A percentile compares a stretch with the other conserved stretches of the same genome.
Conservation (phyloP, 2,888 invertebrate species). For the Nipponacmea schrenckii region DNA sequence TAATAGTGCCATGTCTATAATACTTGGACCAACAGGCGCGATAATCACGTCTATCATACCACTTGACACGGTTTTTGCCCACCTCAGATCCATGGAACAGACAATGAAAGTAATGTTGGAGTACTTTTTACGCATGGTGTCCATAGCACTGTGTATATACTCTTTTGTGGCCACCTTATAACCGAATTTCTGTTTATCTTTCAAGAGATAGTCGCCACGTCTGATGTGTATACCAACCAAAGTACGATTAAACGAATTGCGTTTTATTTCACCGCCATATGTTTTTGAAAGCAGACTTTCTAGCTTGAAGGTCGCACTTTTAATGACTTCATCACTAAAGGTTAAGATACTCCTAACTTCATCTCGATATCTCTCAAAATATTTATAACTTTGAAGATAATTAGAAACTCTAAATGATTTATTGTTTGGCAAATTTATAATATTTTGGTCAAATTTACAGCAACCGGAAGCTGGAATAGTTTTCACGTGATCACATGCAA, state of each 20-base stretch:
- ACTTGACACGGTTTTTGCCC: constrained; percentile 32
- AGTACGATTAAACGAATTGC: neutral
- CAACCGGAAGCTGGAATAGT: neutral
- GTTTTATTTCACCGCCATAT: neutral
- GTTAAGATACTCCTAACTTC: neutral
- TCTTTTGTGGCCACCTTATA: constrained; percentile 33
- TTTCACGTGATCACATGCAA: neutral
- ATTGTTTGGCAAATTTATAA: neutral
- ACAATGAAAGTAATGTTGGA: constrained; percentile 35
- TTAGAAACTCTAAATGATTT: neutral
- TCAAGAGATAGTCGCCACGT: constrained; percentile 10
- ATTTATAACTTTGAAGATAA: constrained; percentile 6
- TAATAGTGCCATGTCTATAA: constrained; percentile 41
- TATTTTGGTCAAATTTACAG: neutral
- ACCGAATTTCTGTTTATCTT: constrained; percentile 15
- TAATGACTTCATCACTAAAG: neutral
- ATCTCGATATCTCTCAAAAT: neutral
- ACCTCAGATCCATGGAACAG: constrained; percentile 35
- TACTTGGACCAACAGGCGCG: constrained; percentile 23
- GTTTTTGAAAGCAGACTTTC: neutral
- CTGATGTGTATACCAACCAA: constrained; percentile 19
- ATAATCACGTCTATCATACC: constrained; percentile 28
- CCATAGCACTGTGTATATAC: constrained; percentile 36
- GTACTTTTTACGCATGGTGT: constrained; percentile 32
- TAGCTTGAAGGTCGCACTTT: neutral